Conservation (phyloP, 2,113 vertebrate genomes). For the Marmota flaviventris region DNA sequence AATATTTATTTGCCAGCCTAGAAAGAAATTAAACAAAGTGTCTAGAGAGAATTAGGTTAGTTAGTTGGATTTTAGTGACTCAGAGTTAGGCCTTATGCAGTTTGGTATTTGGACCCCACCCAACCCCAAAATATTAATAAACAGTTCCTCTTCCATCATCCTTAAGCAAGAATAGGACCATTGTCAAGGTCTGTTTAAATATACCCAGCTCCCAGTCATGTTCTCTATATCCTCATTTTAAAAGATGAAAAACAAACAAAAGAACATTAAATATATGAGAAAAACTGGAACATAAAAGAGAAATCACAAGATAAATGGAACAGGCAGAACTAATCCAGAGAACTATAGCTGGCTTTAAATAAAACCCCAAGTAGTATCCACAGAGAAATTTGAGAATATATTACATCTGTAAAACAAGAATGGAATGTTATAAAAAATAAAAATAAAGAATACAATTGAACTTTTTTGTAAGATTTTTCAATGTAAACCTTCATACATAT, state of each 20-base stretch:
- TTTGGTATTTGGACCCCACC: not conserved
- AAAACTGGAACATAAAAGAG: conserved; percentile 1
- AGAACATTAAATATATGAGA: not conserved
- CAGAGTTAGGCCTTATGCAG: conserved; percentile 5
- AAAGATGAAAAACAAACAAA: conserved; percentile 58
- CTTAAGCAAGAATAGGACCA: conserved; percentile 50
- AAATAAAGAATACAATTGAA: not conserved
- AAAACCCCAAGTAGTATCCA: conserved; percentile 35
- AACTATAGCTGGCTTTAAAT: conserved; percentile 51
- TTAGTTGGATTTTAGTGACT: not conserved
- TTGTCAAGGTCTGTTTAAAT: not conserved
- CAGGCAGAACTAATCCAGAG: conserved; percentile 27
- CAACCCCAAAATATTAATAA: not conserved
- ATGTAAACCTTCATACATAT: conserved; percentile 17
- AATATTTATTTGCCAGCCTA: conserved; percentile 33
- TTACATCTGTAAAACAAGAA: conserved; percentile 65
- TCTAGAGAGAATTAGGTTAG: conserved; percentile 44
- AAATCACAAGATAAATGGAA: conserved; percentile 49
- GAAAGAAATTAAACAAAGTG: conserved; percentile 55
- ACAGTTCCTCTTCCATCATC: not conserved
- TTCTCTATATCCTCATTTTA: conserved; percentile 9
- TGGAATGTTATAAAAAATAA: conserved; percentile 58
- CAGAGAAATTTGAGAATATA: conserved; percentile 53
- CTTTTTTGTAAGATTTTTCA: conserved; percentile 26
- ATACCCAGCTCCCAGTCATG: not conserved